phyloP scores from a whole-genome alignment of 2,113 vertebrate species.

The Centropus bengalensis region DNA sequence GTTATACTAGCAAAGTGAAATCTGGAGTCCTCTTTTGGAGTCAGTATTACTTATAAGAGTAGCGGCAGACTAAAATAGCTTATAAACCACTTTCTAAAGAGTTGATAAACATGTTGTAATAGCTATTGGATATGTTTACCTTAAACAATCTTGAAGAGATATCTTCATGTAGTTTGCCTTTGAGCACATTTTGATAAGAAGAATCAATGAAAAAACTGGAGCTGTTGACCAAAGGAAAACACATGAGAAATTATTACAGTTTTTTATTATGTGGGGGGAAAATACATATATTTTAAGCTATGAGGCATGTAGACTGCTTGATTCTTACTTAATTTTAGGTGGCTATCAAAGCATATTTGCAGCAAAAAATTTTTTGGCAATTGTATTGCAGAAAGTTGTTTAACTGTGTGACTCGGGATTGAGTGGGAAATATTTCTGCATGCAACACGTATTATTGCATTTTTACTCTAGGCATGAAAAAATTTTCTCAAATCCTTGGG shows the following conservation, averaged over 20 bases:
- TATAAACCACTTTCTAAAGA: neutral
- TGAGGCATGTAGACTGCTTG: neutral
- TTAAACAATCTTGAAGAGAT: neutral
- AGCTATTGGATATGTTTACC: neutral
- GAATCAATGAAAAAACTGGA: neutral
- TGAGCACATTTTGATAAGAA: neutral
- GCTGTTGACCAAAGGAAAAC: neutral
- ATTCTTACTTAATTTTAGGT: neutral
- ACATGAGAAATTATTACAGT: neutral
- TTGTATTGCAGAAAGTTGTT: neutral
- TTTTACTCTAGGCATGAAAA: neutral
- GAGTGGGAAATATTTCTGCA: neutral
- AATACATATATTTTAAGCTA: neutral
- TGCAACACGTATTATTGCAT: neutral
- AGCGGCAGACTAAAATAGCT: neutral
- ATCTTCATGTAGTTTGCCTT: neutral
- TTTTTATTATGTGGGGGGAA: neutral
- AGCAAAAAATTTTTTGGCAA: neutral
- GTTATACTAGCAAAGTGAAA: neutral
- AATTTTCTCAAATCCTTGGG: neutral
- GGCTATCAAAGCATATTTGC: neutral
- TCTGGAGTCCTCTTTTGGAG: neutral
- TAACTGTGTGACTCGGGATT: neutral
- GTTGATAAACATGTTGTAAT: neutral
- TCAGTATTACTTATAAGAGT: neutral